Base-by-base conservation (phyloP, 2,888 invertebrate species). In the Anoncus sp. region DNA sequence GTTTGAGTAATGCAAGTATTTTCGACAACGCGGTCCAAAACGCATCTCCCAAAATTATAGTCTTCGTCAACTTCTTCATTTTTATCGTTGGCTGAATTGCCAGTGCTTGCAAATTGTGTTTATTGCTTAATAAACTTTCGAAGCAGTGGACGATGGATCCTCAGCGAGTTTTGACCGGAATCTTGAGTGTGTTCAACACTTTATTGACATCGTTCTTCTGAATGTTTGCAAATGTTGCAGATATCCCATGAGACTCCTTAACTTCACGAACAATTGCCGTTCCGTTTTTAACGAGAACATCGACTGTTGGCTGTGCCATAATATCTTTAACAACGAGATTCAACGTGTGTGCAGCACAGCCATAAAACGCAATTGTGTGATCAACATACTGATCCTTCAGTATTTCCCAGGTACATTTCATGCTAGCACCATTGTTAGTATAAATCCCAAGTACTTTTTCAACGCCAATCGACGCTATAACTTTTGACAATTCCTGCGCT, bases 91-190 rank as follows among this genome's bases (percentile, higher is more conserved):
- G 38, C 14, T 16, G 18, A 38, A 57, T 57, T n/a, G 57, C 35
- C 20, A 57, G 57, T 10, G 57, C 57, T 38, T 57, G 57, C 38
- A 57, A 10, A 57, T 57, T 57, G 16, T 57, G 57, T 35, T 57
- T 57, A 18, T 57, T 57, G 2, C 10, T 14, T 5, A 16, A 20
- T 7, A 57, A 7, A 38, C 57, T 57, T 35, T 57, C 16, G n/a
- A 57, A 38, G 38, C 38, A 57, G 16, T 6, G 5, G 18, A 49
- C 20, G 31, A 31, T 55, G 18, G 57, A 57, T 18, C 57, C 38
- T 38, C 57, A 57, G 5, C 57, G 31, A 14, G 57, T 38, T 18
- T 31, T 20, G 7, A 35, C 38, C 7, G 57, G 35, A 4, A 57
- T 6, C 35, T 57, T 57, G 18, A 38, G 9, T n/a, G 18, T 20